A percentile compares a stretch with the other conserved stretches of the same genome.
phyloP scores from a whole-genome alignment of 1,140 invertebrate species.

The Whitmania pigra region DNA sequence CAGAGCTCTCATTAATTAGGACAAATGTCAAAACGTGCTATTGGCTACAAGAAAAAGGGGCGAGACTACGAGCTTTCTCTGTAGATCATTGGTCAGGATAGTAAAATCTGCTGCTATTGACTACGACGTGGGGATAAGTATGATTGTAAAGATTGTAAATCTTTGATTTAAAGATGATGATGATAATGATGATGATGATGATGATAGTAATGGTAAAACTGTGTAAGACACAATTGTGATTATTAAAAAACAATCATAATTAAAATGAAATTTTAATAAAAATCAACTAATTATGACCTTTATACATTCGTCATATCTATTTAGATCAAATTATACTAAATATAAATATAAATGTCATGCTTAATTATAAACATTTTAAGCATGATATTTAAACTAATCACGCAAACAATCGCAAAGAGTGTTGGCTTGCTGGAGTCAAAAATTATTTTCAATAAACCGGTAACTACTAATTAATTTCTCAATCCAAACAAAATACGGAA shows the following conservation, averaged over 20 bases:
- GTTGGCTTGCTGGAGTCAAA: not conserved
- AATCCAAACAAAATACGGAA: constrained; percentile 8
- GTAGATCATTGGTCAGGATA: too few relatives aligned
- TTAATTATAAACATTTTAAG: too few relatives aligned
- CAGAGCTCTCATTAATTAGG: too few relatives aligned
- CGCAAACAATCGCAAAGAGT: not conserved
- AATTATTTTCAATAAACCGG: constrained; percentile 4
- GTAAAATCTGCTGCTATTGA: too few relatives aligned
- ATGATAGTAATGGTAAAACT: not conserved
- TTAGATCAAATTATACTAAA: too few relatives aligned
- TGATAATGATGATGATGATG: constrained; percentile 4
- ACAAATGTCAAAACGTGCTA: too few relatives aligned
- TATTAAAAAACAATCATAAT: not conserved
- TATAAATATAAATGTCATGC: too few relatives aligned
- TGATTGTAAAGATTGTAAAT: not conserved
- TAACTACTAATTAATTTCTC: constrained; percentile 12
- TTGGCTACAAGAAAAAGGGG: too few relatives aligned
- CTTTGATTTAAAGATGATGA: not conserved
- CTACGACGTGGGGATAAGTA: too few relatives aligned
- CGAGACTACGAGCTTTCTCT: too few relatives aligned
- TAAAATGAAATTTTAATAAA: not conserved
- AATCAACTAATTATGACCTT: not conserved
- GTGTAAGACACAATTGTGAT: not conserved
- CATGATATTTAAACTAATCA: too few relatives aligned
- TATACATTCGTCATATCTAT: too few relatives aligned